Evolutionary conservation across 2,797 vertebrate species (phyloP), one percentile per base, ranked within the genome.

Genomic region (Phylloscopus collybita): DNA sequence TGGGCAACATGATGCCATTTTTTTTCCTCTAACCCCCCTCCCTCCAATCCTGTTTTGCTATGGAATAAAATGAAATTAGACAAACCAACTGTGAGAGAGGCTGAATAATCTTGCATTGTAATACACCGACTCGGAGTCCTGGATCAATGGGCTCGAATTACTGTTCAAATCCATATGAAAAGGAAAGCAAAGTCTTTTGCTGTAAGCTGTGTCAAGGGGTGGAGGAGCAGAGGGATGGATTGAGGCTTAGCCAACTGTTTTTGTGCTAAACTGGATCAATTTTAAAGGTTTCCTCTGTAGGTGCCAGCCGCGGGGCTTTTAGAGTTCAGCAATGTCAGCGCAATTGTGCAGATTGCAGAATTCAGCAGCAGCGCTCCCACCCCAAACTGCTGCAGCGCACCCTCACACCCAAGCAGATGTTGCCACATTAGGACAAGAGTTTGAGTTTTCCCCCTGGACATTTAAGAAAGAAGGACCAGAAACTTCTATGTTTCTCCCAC

Each of bases 251-350:
- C 92, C 85, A 97, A 80, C 91, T 90, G 49, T 56, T 94, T 95
- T 97, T 96, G 53, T 84, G 56, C 80, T 92, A 93, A 92, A 91
- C 54, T 34, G 69, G 96, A 97, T 97, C 83, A 94, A 88, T 98
- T 97, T 91, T 96, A 97, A 97, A 97, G 92, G 91, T 96, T 97
- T 96, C 80, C 40, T 79, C 76, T 78, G 82, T 79, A 94, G 80
- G 81, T 90, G 92, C 56, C 61, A 74, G 84, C 76, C 20, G 2
- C 79, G 72, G 95, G 94, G 93, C 88, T 95, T 97, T 90, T 93
- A 62, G 85, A 61, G 88, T 94, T 96, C 82, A 83, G 83, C 95
- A 95, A 80, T 85, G 32, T 94, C 96, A 97, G 96, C 94, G 61
- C 50, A 87, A 88, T 92, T 76, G 60, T 90, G 85, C 75, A 91